Percentiles rank a stretch among this genome's conserved stretches.
phyloP scores from a whole-genome alignment of 2,113 vertebrate species.

The Sarotherodon lohbergeri region DNA sequence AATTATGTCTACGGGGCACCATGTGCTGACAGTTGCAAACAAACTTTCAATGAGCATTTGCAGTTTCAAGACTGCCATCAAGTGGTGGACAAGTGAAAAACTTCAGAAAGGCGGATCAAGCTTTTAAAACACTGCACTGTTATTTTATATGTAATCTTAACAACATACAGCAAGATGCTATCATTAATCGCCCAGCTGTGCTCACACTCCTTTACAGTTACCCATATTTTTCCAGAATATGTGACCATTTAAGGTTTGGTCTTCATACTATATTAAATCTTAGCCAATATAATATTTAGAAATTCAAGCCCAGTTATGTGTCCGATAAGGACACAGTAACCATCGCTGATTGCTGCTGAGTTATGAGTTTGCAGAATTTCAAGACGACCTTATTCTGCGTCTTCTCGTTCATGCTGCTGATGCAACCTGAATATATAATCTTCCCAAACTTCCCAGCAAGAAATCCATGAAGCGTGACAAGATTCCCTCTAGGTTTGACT shows the following conservation, averaged over 20 bases:
- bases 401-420: neutral
- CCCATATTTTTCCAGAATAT: neutral
- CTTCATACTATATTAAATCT: neutral
- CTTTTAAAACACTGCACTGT: neutral
- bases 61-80: constrained; percentile 59
- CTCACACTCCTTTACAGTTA: neutral
- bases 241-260: neutral
- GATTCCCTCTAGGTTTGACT: constrained; percentile 30
- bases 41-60: neutral
- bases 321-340: neutral
- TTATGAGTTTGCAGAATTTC: neutral
- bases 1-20: neutral
- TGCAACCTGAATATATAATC: constrained; percentile 9
- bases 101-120: neutral
- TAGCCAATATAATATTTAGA: neutral
- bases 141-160: neutral
- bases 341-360: neutral
- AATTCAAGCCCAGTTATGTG: neutral
- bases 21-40: neutral
- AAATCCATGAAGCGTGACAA: constrained; percentile 16
- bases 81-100: constrained; percentile 36
- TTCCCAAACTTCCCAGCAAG: neutral
- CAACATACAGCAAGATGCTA: neutral
- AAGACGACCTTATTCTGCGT: neutral
- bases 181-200: neutral